Evolutionary conservation across 2,888 invertebrate genomes (phyloP), one percentile per base, ranked within the genome.

Genomic region (Arrhopalites spinosus): DNA sequence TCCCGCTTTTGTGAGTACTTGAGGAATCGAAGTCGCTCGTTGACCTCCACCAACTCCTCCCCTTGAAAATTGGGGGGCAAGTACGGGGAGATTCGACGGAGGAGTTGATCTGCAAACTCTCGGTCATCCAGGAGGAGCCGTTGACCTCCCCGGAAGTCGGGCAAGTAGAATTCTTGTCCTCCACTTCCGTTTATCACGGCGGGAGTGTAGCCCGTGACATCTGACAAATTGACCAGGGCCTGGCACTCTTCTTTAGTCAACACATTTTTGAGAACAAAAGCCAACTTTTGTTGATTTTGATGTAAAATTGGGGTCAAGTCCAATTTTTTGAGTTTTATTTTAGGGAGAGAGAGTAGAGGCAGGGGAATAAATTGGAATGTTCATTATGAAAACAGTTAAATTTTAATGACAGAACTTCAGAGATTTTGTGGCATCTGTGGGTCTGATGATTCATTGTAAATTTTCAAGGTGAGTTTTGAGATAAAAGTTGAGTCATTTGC

Each of bases 231-330:
- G 20, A 79, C 78, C n/a, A 80, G 36, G 0, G 15, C n/a, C 50
- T 75, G 25, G 53, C 80, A 80, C 56, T 80, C 80, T 50, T 78
- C 74, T 17, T 47, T n/a, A 2, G 76, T 53, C 29, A 80, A 77
- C 13, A 79, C 75, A 56, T 80, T 73, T 11, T 78, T 59, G 13
- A 80, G 61, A 0, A 75, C n/a, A 66, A 74, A 79, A 7, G 75
- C 78, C 29, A 76, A 36, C 17, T 71, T 68, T 11, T 5, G 7
- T 15, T 63, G 17, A 36, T 11, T 11, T 11, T 36, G 3, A 27
- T 25, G 27, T 7, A 17, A 1, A 11, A 63, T 63, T 7, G 29
- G 63, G 8, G 1, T 27, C 27, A 63, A 63, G 30, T 63, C 30
- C 30, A 63, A 13, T 1, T 29, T 17, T 29, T 63, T 30, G 7